Evolutionary conservation across 2,888 invertebrate genomes (phyloP).

Genomic region (Drosophila sordidapex): DNA sequence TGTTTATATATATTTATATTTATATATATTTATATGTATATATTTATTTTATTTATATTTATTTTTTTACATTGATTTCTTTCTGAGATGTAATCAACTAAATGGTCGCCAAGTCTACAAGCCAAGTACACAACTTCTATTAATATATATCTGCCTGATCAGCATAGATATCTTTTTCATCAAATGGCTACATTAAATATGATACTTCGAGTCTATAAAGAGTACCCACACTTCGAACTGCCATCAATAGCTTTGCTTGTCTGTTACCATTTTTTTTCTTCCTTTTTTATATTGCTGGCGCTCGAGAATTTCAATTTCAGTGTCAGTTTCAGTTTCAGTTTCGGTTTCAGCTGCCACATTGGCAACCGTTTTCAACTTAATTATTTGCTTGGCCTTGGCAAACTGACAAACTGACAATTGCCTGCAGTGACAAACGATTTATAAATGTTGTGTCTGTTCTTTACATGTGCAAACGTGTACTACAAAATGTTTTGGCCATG

Average conservation of each 20-base stretch:
- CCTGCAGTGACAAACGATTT: conserved; percentile 47
- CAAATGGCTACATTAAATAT: neutral
- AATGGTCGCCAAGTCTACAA: no score
- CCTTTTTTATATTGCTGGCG: conserved; percentile 2
- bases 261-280: neutral
- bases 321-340: conserved; percentile 13
- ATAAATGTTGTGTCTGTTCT: conserved; percentile 15
- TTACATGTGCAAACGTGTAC: neutral
- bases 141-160: no score
- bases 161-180: no score
- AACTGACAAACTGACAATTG: conserved; percentile 38
- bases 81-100: neutral
- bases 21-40: neutral
- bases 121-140: no score
- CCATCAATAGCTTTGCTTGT: neutral
- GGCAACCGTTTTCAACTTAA: conserved; percentile 65
- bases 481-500: neutral
- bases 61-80: neutral
- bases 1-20: neutral
- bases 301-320: conserved; percentile 67
- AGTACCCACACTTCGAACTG: neutral
- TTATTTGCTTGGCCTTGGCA: conserved; percentile 71
- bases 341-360: conserved; percentile 27
- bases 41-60: neutral
- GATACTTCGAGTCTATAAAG: neutral